phyloP scores from a whole-genome alignment of 2,888 invertebrate species.

The Automeris io region DNA sequence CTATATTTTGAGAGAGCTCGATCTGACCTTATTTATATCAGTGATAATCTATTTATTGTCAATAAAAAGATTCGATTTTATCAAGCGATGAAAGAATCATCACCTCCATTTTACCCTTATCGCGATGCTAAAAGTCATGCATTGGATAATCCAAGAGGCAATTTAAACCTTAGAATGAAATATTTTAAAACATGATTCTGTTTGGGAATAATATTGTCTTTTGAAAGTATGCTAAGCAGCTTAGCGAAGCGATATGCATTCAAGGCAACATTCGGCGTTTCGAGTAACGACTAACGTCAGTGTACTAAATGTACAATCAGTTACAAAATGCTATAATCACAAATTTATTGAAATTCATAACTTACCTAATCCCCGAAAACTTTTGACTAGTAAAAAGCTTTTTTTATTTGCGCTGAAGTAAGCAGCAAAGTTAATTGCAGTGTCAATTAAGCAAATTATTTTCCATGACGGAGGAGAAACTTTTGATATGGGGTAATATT shows the following conservation, averaged over 20 bases:
- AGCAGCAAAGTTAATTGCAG: too few relatives aligned
- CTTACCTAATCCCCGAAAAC: too few relatives aligned
- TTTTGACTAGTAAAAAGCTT: too few relatives aligned
- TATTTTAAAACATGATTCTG: constrained; percentile 30
- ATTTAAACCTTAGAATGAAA: constrained; percentile 20
- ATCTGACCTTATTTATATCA: constrained; percentile 74
- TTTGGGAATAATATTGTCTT: constrained; percentile 16
- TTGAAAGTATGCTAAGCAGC: constrained; percentile 63
- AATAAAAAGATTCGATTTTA: constrained; percentile 73
- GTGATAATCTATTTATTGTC: constrained; percentile 75
- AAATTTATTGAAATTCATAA: too few relatives aligned
- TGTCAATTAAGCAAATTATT: too few relatives aligned
- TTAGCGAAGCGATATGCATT: constrained; percentile 58
- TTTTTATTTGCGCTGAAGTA: too few relatives aligned
- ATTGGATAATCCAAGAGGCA: constrained; percentile 10
- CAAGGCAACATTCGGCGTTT: constrained; percentile 59
- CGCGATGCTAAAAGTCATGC: constrained; percentile 69
- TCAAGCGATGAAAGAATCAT: constrained; percentile 73
- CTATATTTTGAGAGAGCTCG: constrained; percentile 63
- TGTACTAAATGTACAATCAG: constrained; percentile 36
- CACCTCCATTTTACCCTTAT: constrained; percentile 62
- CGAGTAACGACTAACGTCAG: constrained; percentile 50
- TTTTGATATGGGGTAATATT: too few relatives aligned
- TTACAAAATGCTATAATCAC: constrained; percentile 17
- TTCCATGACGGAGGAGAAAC: too few relatives aligned